A percentile compares a stretch with the other conserved stretches of the same genome.
phyloP scores from a whole-genome alignment of 2,797 vertebrate species.

The Jordanella pulchra region DNA sequence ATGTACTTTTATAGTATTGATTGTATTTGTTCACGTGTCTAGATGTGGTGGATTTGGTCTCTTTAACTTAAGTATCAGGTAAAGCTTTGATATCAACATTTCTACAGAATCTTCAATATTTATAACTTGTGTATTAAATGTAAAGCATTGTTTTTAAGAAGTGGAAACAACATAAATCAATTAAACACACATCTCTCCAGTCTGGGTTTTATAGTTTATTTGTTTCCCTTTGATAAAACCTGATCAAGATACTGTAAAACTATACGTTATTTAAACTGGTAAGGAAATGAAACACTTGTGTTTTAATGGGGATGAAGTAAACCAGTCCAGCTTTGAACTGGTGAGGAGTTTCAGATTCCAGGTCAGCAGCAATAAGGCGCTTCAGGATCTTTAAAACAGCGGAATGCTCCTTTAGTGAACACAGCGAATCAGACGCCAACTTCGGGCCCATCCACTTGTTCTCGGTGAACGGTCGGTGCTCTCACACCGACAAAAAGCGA shows the following conservation, averaged over 20 bases:
- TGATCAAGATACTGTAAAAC: too few species aligned
- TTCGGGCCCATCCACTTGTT: constrained; percentile 63
- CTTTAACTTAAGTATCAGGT: neutral
- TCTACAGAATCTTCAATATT: neutral
- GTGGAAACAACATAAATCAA: neutral
- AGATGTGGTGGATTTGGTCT: neutral
- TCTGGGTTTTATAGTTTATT: neutral
- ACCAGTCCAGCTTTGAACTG: neutral
- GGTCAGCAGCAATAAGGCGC: neutral
- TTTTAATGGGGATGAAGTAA: neutral
- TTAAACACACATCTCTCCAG: too few species aligned
- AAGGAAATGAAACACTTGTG: too few species aligned
- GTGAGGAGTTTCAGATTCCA: neutral
- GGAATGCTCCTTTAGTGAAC: neutral
- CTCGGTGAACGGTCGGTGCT: constrained; percentile 38
- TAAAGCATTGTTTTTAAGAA: neutral
- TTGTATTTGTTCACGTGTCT: too few species aligned
- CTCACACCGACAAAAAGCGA: constrained; percentile 4
- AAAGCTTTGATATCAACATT: neutral
- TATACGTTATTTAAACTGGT: too few species aligned
- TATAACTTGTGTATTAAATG: neutral
- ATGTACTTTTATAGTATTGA: too few species aligned
- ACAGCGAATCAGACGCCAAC: neutral
- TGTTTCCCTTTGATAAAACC: too few species aligned
- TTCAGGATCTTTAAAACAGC: neutral